Evolutionary conservation across 2,797 vertebrate species (phyloP), one percentile per base, ranked within the genome.

Genomic region (Leptoclinus maculatus): DNA sequence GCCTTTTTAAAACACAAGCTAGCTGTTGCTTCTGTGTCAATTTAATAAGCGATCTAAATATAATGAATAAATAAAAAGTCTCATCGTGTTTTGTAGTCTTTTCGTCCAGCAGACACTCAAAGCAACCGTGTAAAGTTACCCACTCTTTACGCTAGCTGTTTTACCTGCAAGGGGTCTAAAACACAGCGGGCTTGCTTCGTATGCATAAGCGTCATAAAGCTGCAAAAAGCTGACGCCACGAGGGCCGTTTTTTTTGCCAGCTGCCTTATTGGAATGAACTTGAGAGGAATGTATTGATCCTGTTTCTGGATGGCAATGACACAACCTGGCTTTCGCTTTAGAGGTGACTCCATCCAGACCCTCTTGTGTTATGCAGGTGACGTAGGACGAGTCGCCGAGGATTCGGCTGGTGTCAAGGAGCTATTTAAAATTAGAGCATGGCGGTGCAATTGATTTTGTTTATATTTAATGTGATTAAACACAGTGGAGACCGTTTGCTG

Each of bases 271-370:
- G 83, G 78, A 93, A 92, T 91, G 89, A 93, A 93, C 90, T 90
- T 92, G 92, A 94, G 91, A 87, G 90, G 82, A 94, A 90, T 59
- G 79, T 92, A 93, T 94, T 89, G 91, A 94, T 94, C 86, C 58
- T 11, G 63, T 71, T 76, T 78, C 56, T 84, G 71, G 67, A 87
- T 58, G 86, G 54, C 91, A 90, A 90, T 87, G 90, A 93, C 91
- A 91, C 86, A 83, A 83, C 88, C 82, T 76, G 81, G 85, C 91
- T 88, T 88, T 83, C 2, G 51, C 72, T 84, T 79, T 90, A 86
- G 91, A 94, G 93, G 92, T 91, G 92, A 93, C 88, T 87, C 86
- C 82, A 2, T 78, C 69, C 75, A 76, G 87, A 88, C 74, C 83
- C 82, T 74, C 71, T 39, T 75, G 80, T 49, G 78, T 88, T 87